These are phyloP conservation scores for Melinopterus prodromus DNA, from an alignment of 2,888 invertebrate genomes.

Conservation along the genomic window DNA sequence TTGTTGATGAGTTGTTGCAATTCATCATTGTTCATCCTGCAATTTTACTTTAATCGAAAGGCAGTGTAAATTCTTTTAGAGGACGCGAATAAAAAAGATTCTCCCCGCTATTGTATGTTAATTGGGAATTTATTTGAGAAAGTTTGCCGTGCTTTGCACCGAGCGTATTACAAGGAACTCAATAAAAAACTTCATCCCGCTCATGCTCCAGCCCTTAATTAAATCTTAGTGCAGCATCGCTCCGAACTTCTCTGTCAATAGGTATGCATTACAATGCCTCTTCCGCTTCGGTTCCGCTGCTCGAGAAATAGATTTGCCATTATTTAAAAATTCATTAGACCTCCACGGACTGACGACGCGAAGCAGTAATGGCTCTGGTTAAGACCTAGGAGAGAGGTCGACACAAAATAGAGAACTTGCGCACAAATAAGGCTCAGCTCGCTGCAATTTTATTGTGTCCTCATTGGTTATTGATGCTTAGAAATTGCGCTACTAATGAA, in stretches of 20 bases:
- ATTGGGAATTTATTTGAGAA: slow-evolving; percentile 18
- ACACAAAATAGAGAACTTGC: background rate
- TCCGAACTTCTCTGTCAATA: slow-evolving; percentile 22
- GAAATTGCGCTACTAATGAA: background rate
- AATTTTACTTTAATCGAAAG: background rate
- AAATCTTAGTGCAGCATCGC: slow-evolving; percentile 19
- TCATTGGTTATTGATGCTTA: background rate
- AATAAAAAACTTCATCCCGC: slow-evolving; percentile 16
- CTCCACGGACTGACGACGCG: slow-evolving; percentile 6
- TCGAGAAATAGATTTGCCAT: slow-evolving; percentile 25
- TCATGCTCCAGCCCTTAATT: slow-evolving; percentile 12
- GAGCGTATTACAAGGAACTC: slow-evolving; percentile 9
- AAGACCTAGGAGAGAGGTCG: background rate
- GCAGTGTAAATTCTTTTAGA: background rate
- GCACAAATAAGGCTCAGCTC: background rate
- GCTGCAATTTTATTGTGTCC: background rate
- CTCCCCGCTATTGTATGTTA: slow-evolving; percentile 11
- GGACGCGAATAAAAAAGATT: background rate
- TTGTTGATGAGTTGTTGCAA: no score
- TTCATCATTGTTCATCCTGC: no score
- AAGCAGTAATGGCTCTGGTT: slow-evolving; percentile 6
- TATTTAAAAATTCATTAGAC: slow-evolving; percentile 27
- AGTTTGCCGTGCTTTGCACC: slow-evolving; percentile 6
- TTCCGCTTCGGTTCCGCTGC: slow-evolving; percentile 16
- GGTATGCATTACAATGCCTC: slow-evolving; percentile 25